Evolutionary conservation across 2,797 vertebrate genomes (phyloP).

Genomic region (Lacerta viridis): DNA sequence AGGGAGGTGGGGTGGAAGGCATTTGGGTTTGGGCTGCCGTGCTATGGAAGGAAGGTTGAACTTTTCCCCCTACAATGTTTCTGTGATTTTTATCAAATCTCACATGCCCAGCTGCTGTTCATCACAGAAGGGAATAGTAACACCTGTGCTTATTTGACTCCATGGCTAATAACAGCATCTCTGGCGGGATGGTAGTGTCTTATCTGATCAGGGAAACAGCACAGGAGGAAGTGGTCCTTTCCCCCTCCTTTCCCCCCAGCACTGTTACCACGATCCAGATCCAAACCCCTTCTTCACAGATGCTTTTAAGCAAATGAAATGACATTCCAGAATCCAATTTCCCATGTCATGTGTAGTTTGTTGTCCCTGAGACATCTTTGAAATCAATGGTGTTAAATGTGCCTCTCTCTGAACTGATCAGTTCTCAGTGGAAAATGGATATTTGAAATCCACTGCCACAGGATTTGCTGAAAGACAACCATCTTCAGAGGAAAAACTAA

Average conservation of each 20-base stretch:
- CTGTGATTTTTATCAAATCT: neutral
- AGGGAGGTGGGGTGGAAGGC: neutral
- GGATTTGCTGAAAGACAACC: neutral
- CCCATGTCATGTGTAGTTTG: neutral
- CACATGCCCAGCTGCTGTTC: neutral
- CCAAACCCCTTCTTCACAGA: neutral
- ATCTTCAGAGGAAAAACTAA: no score
- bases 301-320: neutral
- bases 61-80: neutral
- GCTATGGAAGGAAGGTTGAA: neutral
- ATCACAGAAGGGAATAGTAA: neutral
- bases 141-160: neutral
- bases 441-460: neutral
- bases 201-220: neutral
- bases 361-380: neutral
- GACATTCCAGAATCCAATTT: neutral
- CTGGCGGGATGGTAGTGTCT: neutral
- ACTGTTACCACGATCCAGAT: neutral
- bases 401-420: neutral
- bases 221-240: neutral
- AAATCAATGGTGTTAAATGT: neutral
- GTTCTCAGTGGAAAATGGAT: neutral
- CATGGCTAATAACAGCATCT: neutral
- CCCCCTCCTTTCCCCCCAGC: neutral
- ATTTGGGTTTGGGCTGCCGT: neutral